A percentile compares a stretch with the other conserved stretches of the same genome.
Evolutionary conservation across 2,888 invertebrate species (phyloP).

Genomic region (Galerucella calmariensis): DNA sequence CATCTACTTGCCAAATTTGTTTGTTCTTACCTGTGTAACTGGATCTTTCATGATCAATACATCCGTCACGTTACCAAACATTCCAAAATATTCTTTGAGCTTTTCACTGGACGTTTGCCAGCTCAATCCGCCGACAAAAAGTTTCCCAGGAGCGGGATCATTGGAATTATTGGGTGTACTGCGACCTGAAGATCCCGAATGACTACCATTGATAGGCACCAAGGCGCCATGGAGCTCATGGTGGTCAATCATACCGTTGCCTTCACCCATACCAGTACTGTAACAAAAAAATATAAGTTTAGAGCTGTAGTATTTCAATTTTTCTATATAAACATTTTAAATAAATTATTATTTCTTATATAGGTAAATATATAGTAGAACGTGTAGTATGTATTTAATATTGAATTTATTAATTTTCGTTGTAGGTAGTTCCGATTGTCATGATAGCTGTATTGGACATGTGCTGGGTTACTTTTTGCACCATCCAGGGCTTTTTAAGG

Average conservation of each 20-base stretch:
- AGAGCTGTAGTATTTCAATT: not conserved
- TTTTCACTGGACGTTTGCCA: constrained; percentile 95
- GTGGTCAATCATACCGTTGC: constrained; percentile 66
- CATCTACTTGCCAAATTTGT: not conserved
- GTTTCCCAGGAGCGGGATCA: constrained; percentile 84
- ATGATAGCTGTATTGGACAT: constrained; percentile 37
- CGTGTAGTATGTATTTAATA: not conserved
- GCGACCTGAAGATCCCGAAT: constrained; percentile 77
- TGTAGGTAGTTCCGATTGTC: constrained; percentile 39
- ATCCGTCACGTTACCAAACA: constrained; percentile 91
- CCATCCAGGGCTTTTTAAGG: constrained; percentile 41
- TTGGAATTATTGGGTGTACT: constrained; percentile 76
- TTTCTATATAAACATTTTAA: too few species aligned
- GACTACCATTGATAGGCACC: constrained; percentile 65
- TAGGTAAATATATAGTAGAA: too few species aligned
- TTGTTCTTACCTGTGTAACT: constrained; percentile 83
- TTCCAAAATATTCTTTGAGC: constrained; percentile 90
- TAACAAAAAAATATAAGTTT: constrained; percentile 27
- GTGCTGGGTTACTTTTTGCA: constrained; percentile 47
- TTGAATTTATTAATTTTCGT: constrained; percentile 12
- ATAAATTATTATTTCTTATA: too few species aligned
- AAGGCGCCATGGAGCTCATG: constrained; percentile 66
- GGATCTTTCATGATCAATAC: constrained; percentile 96
- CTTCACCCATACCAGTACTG: constrained; percentile 68
- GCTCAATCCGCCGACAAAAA: constrained; percentile 91